These are phyloP conservation scores for Gymnoscopelus microlampas DNA, from an alignment of 2,797 vertebrate species.

Conservation along the genomic window DNA sequence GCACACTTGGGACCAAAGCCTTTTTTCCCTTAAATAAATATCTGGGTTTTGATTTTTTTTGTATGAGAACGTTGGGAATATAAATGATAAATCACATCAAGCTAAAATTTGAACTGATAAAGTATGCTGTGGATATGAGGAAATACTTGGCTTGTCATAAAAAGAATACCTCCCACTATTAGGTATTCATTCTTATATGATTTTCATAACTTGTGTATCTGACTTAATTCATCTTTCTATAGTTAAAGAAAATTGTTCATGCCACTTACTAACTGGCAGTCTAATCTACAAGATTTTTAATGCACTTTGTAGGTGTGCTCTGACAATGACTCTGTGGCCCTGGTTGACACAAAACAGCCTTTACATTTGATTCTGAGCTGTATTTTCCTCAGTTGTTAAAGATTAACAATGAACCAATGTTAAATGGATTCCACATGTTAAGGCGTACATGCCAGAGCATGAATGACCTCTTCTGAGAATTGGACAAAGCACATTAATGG, in stretches of 20 bases:
- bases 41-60: slow-evolving; percentile 22
- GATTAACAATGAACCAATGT: slow-evolving; percentile 18
- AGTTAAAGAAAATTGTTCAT: no score
- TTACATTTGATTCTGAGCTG: slow-evolving; percentile 8
- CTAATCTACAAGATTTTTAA: background rate
- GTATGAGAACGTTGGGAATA: slow-evolving; percentile 2
- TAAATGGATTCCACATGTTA: slow-evolving; percentile 45
- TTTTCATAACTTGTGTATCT: no score
- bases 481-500: slow-evolving; percentile 18
- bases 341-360: background rate
- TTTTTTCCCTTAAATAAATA: slow-evolving; percentile 60
- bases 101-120: no score
- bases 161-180: no score
- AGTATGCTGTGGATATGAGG: no score
- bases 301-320: background rate
- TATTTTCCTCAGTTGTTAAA: slow-evolving; percentile 32
- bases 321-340: background rate
- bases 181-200: no score
- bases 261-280: background rate
- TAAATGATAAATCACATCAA: background rate
- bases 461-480: slow-evolving; percentile 10
- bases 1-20: slow-evolving; percentile 51
- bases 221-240: no score
- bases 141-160: no score
- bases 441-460: background rate